Percentiles rank a stretch among this genome's conserved stretches.
These are phyloP conservation scores for Dryoscopus gambensis DNA, from an alignment of 2,113 vertebrate species.

Conservation along the genomic window DNA sequence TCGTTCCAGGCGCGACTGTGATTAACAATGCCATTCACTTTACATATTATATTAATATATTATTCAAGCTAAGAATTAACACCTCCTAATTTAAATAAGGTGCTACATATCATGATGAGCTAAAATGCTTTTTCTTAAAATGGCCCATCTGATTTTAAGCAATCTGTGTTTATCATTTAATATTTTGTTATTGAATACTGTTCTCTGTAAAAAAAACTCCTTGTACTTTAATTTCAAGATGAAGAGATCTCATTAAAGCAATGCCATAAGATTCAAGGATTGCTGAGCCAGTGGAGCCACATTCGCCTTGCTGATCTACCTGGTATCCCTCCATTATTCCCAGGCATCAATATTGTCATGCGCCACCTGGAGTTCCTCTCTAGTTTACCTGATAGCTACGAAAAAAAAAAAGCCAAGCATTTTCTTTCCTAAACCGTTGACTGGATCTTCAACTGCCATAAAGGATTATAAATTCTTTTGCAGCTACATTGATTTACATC, in stretches of 20 bases:
- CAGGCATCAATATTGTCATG: neutral
- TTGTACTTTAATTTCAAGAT: constrained; percentile 81
- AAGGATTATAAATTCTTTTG: constrained; percentile 44
- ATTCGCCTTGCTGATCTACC: constrained; percentile 46
- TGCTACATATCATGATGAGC: constrained; percentile 86
- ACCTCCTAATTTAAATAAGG: constrained; percentile 90
- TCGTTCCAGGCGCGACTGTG: constrained; percentile 89
- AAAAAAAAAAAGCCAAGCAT: neutral
- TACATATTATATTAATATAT: constrained; percentile 92
- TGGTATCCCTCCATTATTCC: neutral
- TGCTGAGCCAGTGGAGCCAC: constrained; percentile 47
- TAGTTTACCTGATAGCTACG: neutral
- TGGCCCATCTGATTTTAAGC: constrained; percentile 85
- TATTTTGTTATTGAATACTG: constrained; percentile 84
- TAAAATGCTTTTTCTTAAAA: constrained; percentile 87
- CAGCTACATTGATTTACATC: constrained; percentile 57
- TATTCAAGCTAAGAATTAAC: constrained; percentile 90
- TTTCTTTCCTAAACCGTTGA: neutral
- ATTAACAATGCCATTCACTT: constrained; percentile 91
- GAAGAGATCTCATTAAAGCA: constrained; percentile 80
- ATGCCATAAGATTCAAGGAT: constrained; percentile 66
- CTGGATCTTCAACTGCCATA: constrained; percentile 12
- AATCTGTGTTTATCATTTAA: constrained; percentile 88
- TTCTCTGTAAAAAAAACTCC: constrained; percentile 71
- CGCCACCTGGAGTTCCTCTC: neutral